Base-by-base conservation (phyloP, 2,113 vertebrate species). In the Barbus barbus region DNA sequence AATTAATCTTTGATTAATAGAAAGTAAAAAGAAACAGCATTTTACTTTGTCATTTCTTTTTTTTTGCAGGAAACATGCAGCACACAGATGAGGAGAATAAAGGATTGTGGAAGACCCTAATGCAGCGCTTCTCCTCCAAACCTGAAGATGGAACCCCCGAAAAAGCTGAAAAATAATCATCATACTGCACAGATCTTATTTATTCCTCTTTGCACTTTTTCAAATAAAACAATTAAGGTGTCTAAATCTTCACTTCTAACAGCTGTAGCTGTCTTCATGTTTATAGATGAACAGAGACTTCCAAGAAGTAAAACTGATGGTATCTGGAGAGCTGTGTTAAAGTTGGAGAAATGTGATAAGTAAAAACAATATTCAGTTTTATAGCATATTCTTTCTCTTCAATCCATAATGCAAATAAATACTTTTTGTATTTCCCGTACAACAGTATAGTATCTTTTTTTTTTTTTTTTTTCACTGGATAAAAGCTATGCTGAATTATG, bases 61-160 rank as follows among this genome's bases (percentile, higher is more conserved):
- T n/a, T 75, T 31, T 85, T 81, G 58, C 92, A 99, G 98, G 96
- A 67, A 93, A 89, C 88, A n/a, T n/a, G n/a, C n/a, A n/a, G n/a
- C n/a, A n/a, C n/a, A 92, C 95, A 91, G 96, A 97, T 65, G 96
- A 97, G 9, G 94, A 95, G 81, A 96, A 97, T 90, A 98, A 95
- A 89, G 94, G 97, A 78, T 91, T 95, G 72, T 99, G 97, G 97
- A 97, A 93, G 90, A 95, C 93, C 1, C 88, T 98, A 78, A 95
- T 93, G 93, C 93, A 96, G 41, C 96, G 94, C 90, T 96, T 99
- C 85, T 94, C 93, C 84, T 89, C 95, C 71, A 95, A 96, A 71
- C 90, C 95, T 0, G 96, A 97, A 86, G 97, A 97, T 4, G 61
- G 53, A 2, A 87, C 89, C 88, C 93, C 86, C 0, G 96, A 96